Evolutionary conservation across 2,113 vertebrate species (phyloP).

Genomic region (Microtus montanus): DNA sequence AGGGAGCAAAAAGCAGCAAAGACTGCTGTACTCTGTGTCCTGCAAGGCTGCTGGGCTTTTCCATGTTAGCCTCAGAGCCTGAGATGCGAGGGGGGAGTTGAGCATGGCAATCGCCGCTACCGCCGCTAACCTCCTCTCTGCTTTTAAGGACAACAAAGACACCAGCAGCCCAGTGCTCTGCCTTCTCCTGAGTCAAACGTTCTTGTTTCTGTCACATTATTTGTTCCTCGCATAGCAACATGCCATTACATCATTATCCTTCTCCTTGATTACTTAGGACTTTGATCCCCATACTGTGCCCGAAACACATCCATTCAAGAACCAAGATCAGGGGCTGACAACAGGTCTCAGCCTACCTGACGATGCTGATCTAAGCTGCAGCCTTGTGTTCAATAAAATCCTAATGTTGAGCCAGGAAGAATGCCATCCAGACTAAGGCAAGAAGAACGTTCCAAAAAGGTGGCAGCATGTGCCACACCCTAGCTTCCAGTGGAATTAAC

Average conservation of each 20-base stretch:
- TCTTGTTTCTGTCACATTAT: background rate
- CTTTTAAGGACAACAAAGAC: conserved; percentile 30
- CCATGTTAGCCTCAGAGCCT: background rate
- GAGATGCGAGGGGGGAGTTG: background rate
- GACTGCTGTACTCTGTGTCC: background rate
- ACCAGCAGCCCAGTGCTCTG: background rate
- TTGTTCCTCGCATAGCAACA: background rate
- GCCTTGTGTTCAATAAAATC: background rate
- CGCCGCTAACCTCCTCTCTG: background rate
- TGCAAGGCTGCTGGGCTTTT: conserved; percentile 1
- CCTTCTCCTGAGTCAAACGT: conserved; percentile 10
- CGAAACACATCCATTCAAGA: background rate
- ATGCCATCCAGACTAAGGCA: background rate
- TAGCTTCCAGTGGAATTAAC: background rate
- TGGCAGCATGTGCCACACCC: background rate
- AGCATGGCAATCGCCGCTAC: background rate
- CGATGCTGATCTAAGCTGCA: background rate
- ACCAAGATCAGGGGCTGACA: background rate
- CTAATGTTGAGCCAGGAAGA: background rate
- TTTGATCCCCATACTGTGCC: background rate
- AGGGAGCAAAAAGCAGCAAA: conserved; percentile 2
- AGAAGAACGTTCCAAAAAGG: background rate
- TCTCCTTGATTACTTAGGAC: background rate
- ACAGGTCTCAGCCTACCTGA: background rate
- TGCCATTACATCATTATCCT: conserved; percentile 3